Percentiles rank a stretch among this genome's conserved stretches.
These are phyloP conservation scores for Aspiorhynchus laticeps DNA, from an alignment of 2,113 vertebrate genomes.

Conservation along the genomic window DNA sequence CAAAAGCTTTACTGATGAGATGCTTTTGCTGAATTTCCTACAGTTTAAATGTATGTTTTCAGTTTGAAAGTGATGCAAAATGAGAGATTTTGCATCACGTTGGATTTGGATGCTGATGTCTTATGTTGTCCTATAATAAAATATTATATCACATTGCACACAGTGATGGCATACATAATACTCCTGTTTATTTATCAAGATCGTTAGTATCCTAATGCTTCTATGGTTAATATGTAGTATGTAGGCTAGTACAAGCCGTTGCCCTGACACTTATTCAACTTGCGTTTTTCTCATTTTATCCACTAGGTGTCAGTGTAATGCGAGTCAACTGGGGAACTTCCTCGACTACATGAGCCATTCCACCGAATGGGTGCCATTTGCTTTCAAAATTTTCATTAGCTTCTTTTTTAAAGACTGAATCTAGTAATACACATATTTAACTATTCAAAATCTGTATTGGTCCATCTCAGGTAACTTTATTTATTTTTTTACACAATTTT, in stretches of 20 bases:
- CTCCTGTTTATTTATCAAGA: too few species aligned
- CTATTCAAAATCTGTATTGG: too few species aligned
- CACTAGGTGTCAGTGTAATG: slow-evolving; percentile 8
- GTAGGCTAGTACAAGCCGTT: not conserved
- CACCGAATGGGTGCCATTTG: too few species aligned
- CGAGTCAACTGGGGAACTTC: not conserved
- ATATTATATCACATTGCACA: not conserved
- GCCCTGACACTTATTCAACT: not conserved
- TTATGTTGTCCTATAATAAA: not conserved
- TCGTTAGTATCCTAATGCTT: not conserved
- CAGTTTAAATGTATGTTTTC: not conserved
- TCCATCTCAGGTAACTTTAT: too few species aligned
- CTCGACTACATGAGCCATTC: not conserved
- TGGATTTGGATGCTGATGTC: not conserved
- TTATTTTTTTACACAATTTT: too few species aligned
- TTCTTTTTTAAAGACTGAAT: too few species aligned
- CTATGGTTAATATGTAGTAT: not conserved
- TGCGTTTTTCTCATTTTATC: not conserved
- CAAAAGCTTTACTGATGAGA: not conserved
- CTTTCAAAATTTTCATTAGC: too few species aligned
- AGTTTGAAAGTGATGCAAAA: not conserved
- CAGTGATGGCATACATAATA: not conserved
- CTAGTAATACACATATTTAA: too few species aligned
- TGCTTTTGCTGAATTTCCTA: not conserved
- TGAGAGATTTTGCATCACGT: not conserved